Conservation (phyloP, 2,113 vertebrate genomes). For the Psittacus erithacus region DNA sequence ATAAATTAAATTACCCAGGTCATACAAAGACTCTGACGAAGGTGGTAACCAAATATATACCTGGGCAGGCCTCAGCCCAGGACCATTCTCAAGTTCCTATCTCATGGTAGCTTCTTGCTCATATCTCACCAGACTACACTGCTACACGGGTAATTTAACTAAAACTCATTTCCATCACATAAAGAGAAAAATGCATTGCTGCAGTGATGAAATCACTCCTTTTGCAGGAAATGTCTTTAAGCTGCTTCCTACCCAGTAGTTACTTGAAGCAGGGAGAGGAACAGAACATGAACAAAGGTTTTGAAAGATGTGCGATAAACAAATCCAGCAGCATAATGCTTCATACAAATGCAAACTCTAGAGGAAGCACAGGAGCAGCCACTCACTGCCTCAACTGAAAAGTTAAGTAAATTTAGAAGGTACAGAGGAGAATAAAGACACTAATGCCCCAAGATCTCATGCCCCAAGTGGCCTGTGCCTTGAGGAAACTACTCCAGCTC, state of each 20-base stretch:
- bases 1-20: not conserved
- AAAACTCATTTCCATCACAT: not conserved
- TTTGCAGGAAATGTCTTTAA: not conserved
- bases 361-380: not conserved
- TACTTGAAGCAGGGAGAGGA: not conserved
- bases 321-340: not conserved
- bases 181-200: not conserved
- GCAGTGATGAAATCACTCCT: not conserved
- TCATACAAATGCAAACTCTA: not conserved
- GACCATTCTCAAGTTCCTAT: not conserved
- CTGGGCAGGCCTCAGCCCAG: not conserved
- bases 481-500: not conserved
- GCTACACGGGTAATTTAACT: not conserved
- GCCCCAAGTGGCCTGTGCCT: not conserved
- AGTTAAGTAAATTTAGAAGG: not conserved
- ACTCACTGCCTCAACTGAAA: not conserved
- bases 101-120: not conserved
- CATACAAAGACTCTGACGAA: not conserved
- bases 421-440: not conserved
- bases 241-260: not conserved
- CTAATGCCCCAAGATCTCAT: not conserved
- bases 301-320: not conserved
- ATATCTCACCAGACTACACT: not conserved
- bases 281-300: not conserved
- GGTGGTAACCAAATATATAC: not conserved